These are phyloP conservation scores for Eupithecia centaureata DNA, from an alignment of 2,888 invertebrate genomes.

Conservation along the genomic window DNA sequence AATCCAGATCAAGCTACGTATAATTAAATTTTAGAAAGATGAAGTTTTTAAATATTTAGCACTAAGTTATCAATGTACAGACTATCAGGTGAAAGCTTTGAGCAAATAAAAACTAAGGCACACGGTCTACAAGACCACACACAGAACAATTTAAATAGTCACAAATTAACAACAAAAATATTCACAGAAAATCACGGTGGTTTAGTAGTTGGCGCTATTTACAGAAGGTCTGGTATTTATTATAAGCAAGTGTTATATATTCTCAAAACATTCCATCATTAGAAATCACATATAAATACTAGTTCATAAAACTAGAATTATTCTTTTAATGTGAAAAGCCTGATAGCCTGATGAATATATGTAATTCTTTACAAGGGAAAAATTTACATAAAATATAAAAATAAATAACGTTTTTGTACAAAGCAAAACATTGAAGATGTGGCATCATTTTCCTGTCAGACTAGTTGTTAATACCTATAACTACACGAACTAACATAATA, in stretches of 20 bases:
- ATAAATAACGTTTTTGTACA: conserved; percentile 81
- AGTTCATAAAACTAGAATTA: conserved; percentile 23
- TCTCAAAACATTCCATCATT: conserved; percentile 33
- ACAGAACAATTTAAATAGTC: conserved; percentile 44
- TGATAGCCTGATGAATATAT: conserved; percentile 68
- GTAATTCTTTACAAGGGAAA: conserved; percentile 57
- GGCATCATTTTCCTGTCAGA: conserved; percentile 81
- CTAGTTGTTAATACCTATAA: conserved; percentile 73
- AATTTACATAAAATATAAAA: conserved; percentile 76
- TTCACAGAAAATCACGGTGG: conserved; percentile 60
- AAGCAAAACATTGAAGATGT: conserved; percentile 80
- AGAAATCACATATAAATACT: conserved; percentile 34
- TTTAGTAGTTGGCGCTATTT: conserved; percentile 42
- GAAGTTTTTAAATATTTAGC: conserved; percentile 44
- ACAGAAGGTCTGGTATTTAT: conserved; percentile 26
- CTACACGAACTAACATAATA: conserved; percentile 66
- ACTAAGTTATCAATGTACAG: conserved; percentile 58
- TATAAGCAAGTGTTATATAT: conserved; percentile 23
- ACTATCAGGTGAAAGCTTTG: conserved; percentile 74
- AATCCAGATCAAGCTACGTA: conserved; percentile 21
- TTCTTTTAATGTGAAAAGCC: conserved; percentile 50
- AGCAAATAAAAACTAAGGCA: conserved; percentile 80
- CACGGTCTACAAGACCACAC: conserved; percentile 68
- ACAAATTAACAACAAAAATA: conserved; percentile 45
- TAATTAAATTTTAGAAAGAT: conserved; percentile 33